Evolutionary conservation across 37 sponge, comb jelly and placozoan genomes (phyloP), one percentile per base, ranked within the genome.

Genomic region (Diacarnus erythraeanus): DNA sequence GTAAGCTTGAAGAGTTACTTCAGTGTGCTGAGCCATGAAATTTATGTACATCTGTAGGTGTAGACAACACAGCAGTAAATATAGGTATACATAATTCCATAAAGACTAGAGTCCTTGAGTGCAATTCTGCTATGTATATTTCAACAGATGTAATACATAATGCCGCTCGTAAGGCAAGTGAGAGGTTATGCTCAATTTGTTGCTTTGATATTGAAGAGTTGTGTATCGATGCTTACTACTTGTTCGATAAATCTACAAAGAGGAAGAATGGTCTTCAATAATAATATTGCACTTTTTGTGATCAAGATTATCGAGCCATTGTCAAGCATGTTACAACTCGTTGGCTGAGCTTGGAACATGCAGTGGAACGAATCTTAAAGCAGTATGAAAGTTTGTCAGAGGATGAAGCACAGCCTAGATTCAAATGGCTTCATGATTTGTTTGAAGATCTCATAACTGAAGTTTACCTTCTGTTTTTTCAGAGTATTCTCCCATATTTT

Each of bases 211-310:
- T 72, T 17, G 80, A 79, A 67, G 75, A 79, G 56, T 23, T n/a
- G 80, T 6, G 29, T 81, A 26, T 80, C 37, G 82, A 74, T 27
- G 30, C 42, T 17, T 87, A 56, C 39, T 87, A 82, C 51, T 82
- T 57, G 58, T 87, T 87, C 23, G 88, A 87, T 58, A 82, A 82
- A 40, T 82, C 82, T 30, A 83, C 79, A 6, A 88, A 88, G 29
- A 58, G 84, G 36, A 88, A 88, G 51, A 72, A 36, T 59, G 61
- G 42, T 39, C 64, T 88, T 21, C 10, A 35, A 39, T 68, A 23
- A 8, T 80, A 81, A 42, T 82, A 83, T 57, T 83, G 78, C 38
- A 25, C 8, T 18, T 88, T 88, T 43, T 83, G 84, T 74, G 84
- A 83, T 41, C 57, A 75, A 40, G 57, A 88, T 18, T 82, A 83